Percentiles rank a stretch among this genome's conserved stretches.
Conservation (phyloP, 2,888 invertebrate species). For the Caenorhabditis doughertyi region DNA sequence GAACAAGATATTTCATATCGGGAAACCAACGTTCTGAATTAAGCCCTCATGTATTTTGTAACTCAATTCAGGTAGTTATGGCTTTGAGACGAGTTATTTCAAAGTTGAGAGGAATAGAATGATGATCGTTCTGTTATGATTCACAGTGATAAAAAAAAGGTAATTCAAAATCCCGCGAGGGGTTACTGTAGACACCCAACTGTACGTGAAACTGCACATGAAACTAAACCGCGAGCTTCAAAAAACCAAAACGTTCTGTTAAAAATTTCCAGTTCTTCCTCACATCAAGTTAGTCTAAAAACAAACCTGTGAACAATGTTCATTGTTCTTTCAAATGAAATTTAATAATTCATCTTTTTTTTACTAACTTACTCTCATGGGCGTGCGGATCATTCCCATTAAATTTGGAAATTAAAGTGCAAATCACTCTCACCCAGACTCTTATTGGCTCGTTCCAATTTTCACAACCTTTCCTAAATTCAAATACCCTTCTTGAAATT, state of each 20-base stretch:
- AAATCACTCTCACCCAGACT: constrained; percentile 1
- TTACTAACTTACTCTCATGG: neutral
- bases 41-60: no score
- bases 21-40: no score
- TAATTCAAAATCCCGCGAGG: neutral
- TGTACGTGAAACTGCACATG: constrained; percentile 7
- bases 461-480: neutral
- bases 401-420: constrained; percentile 1
- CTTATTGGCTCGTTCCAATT: constrained; percentile 5
- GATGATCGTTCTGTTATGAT: no score
- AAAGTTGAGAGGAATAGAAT: no score
- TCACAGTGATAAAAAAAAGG: neutral
- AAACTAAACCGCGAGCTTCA: constrained; percentile 1
- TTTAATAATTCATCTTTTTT: neutral
- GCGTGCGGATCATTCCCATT: neutral
- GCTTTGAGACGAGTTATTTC: no score
- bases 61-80: no score
- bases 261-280: no score
- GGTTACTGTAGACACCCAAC: constrained; percentile 10
- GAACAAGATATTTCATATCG: no score
- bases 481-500: neutral
- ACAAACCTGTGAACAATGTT: no score
- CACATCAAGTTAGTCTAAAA: no score
- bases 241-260: neutral
- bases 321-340: neutral